Base-by-base conservation (phyloP, 2,113 vertebrate species). In the Chloebia gouldiae region DNA sequence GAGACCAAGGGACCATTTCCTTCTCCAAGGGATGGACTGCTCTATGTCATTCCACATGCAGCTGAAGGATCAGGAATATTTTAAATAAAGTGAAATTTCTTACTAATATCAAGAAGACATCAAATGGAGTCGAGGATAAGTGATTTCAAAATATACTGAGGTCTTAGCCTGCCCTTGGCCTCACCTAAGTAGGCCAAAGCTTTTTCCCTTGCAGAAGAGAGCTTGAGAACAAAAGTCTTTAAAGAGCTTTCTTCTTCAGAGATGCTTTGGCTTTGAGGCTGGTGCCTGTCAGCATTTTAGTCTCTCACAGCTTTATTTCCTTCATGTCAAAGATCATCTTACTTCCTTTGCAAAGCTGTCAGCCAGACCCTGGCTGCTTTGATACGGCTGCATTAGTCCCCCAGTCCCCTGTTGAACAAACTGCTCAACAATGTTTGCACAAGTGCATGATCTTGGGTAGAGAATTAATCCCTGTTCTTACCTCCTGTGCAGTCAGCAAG, bases 281-380 rank as follows among this genome's bases (percentile, higher is more conserved):
- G 68, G 30, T 73, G 88, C 81, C 89, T 95, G 90, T 95, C 93
- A 94, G 85, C 63, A n/a, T 92, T 94, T 91, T 81, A 83, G 57
- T 85, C 69, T 90, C 79, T 72, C 72, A 45, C 63, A 91, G 89
- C 86, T 96, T 78, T 90, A 89, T 97, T 97, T 97, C 61, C 57
- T 96, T 61, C 5, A 9, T 93, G 91, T 93, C 93, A 95, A 77
- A 96, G 81, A 96, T 96, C 91, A 81, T 79, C 93, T 84, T 93
- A 59, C 81, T 95, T 96, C 69, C 90, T 90, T 95, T 92, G 63
- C 79, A 66, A 65, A 92, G 88, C 95, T 96, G 94, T 93, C 93
- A 96, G 75, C 80, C 75, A 94, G 59, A 87, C 80, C 82, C 70
- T n/a, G 70, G 42, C 65, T 92, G 88, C 95, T 96, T 93, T 96